Evolutionary conservation across 2,797 vertebrate species (phyloP).

Genomic region (Danio kyathit): DNA sequence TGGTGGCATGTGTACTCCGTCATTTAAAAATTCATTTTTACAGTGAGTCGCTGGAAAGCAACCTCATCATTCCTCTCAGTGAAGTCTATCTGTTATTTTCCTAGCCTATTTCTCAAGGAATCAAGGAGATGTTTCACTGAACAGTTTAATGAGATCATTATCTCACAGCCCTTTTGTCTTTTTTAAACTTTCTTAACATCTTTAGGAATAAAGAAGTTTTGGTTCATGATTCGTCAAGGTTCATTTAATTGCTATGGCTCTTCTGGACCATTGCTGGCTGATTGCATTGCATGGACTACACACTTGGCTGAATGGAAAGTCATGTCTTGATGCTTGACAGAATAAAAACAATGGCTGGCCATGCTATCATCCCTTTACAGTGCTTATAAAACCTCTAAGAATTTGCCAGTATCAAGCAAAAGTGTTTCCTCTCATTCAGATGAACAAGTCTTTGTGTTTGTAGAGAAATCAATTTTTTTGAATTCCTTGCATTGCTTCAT

Average conservation of each 20-base stretch:
- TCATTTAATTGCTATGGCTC: slow-evolving; percentile 81
- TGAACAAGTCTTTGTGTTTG: too few relatives aligned
- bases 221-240: slow-evolving; percentile 75
- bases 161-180: slow-evolving; percentile 70
- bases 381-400: too few relatives aligned
- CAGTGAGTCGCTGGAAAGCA: slow-evolving; percentile 61
- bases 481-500: too few relatives aligned
- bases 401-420: too few relatives aligned
- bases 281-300: slow-evolving; percentile 61
- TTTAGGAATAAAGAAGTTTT: slow-evolving; percentile 70
- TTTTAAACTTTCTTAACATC: slow-evolving; percentile 67
- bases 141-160: slow-evolving; percentile 79
- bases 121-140: slow-evolving; percentile 51
- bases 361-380: too few relatives aligned
- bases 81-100: neutral
- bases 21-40: slow-evolving; percentile 79
- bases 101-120: slow-evolving; percentile 14
- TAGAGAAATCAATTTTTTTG: too few relatives aligned
- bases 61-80: slow-evolving; percentile 60
- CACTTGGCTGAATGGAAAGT: neutral
- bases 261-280: slow-evolving; percentile 75
- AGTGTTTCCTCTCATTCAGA: too few relatives aligned
- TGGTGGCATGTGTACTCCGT: slow-evolving; percentile 65
- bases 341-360: too few relatives aligned
- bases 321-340: neutral